Evolutionary conservation across 2,113 vertebrate genomes (phyloP).

Genomic region (Alectura lathami): DNA sequence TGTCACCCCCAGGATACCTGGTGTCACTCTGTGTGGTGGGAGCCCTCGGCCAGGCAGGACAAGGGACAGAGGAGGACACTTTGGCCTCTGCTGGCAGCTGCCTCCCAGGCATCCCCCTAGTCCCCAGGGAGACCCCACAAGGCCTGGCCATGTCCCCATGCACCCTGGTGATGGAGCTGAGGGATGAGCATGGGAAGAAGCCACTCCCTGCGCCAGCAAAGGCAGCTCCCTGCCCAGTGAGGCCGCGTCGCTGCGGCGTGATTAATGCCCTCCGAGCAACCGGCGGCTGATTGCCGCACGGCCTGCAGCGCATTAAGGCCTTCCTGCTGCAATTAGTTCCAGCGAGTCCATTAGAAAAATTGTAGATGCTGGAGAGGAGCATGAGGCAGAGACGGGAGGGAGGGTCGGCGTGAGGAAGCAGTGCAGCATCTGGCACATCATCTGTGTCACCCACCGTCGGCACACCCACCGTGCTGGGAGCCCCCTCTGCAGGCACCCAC

Average conservation of each 20-base stretch:
- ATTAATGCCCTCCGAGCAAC: background rate
- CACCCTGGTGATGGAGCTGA: fast-evolving
- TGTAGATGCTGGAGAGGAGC: constrained; percentile 36
- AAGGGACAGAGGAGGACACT: background rate
- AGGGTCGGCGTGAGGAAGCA: constrained; percentile 14
- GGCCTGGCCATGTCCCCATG: background rate
- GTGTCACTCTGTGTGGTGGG: background rate
- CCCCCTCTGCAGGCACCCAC: fast-evolving
- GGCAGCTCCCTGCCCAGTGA: background rate
- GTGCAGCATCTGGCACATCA: background rate
- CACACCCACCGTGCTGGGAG: background rate
- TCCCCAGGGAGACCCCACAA: background rate
- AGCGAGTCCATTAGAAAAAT: constrained; percentile 42
- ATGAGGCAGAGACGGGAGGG: background rate
- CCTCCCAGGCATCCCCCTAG: background rate
- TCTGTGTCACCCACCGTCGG: fast-evolving
- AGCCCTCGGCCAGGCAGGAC: background rate
- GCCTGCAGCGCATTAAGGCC: background rate
- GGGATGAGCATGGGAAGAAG: background rate
- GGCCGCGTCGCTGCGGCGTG: background rate
- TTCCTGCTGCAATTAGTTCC: constrained; percentile 49
- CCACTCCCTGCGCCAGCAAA: background rate
- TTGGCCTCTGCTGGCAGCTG: background rate
- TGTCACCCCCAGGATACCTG: background rate
- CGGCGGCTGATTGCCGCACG: background rate